Conservation (phyloP, 2,888 invertebrate species). For the Tachina grossa region DNA sequence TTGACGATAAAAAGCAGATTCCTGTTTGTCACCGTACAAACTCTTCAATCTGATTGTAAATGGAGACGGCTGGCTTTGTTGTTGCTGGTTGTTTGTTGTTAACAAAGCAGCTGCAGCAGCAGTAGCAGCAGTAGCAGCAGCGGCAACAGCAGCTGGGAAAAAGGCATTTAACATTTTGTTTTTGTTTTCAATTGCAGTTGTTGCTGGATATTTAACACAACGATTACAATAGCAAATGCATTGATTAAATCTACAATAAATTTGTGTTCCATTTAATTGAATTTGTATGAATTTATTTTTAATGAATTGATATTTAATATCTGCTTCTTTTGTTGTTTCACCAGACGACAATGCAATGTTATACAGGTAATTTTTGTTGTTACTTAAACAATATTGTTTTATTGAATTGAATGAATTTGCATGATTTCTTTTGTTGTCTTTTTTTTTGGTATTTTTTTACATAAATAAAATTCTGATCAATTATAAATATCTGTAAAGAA, state of each 20-base stretch:
- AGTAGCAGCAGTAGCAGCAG: neutral
- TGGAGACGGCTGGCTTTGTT: neutral
- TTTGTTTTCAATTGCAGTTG: neutral
- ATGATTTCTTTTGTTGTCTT: neutral
- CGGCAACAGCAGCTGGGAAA: constrained; percentile 38
- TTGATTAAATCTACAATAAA: constrained; percentile 19
- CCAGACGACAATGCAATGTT: neutral
- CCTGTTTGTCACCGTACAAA: constrained; percentile 4
- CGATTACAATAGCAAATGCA: constrained; percentile 31
- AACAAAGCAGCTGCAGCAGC: constrained; percentile 7
- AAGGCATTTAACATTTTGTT: constrained; percentile 47
- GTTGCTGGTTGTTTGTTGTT: constrained; percentile 6
- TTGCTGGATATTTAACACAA: constrained; percentile 2
- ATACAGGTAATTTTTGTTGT: constrained; percentile 34
- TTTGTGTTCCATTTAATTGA: constrained; percentile 42
- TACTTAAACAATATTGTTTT: constrained; percentile 53
- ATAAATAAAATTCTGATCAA: neutral
- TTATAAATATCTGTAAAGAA: constrained; percentile 26
- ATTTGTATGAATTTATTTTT: constrained; percentile 28
- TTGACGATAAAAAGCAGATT: constrained; percentile 43
- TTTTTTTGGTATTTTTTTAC: constrained; percentile 1
- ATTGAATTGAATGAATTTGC: constrained; percentile 3
- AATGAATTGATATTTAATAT: neutral
- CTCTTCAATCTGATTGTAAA: constrained; percentile 5
- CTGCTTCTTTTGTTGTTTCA: neutral